Evolutionary conservation across 2,888 invertebrate genomes (phyloP).

Genomic region (Physocephala rufipes): DNA sequence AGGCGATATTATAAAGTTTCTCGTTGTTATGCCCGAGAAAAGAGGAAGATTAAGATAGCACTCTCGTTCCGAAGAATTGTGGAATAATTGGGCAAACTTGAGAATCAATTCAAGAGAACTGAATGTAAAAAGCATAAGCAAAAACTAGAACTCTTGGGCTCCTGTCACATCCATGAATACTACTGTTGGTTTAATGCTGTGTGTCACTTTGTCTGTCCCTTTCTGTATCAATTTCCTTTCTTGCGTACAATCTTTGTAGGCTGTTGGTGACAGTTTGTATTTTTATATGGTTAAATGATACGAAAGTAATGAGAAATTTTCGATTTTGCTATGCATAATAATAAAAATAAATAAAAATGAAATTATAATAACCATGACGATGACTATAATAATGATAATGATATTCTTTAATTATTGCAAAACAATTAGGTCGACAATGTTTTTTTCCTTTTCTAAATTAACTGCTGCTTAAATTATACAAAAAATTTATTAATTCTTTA

Average conservation of each 20-base stretch:
- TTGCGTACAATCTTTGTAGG: neutral
- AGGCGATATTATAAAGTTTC: too few species aligned
- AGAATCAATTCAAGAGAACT: slow-evolving; percentile 1
- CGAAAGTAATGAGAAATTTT: slow-evolving; percentile 7
- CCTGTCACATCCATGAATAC: slow-evolving; percentile 39
- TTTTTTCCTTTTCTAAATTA: neutral
- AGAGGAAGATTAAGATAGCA: neutral
- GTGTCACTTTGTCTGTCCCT: neutral
- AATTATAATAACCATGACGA: neutral
- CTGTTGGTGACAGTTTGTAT: slow-evolving; percentile 28
- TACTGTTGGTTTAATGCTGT: slow-evolving; percentile 10
- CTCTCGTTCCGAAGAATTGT: neutral
- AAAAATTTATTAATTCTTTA: too few species aligned
- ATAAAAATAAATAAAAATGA: too few species aligned
- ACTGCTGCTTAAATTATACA: too few species aligned
- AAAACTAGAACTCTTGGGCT: neutral
- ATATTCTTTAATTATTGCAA: slow-evolving; percentile 16
- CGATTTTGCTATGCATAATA: neutral
- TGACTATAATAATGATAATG: slow-evolving; percentile 3
- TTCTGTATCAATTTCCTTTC: too few species aligned
- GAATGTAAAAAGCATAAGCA: neutral
- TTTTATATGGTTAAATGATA: slow-evolving; percentile 12
- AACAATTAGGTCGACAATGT: slow-evolving; percentile 32
- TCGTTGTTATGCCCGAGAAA: too few species aligned
- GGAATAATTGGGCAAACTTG: neutral